Evolutionary conservation across 2,113 vertebrate genomes (phyloP).

Genomic region (Odocoileus virginianus): DNA sequence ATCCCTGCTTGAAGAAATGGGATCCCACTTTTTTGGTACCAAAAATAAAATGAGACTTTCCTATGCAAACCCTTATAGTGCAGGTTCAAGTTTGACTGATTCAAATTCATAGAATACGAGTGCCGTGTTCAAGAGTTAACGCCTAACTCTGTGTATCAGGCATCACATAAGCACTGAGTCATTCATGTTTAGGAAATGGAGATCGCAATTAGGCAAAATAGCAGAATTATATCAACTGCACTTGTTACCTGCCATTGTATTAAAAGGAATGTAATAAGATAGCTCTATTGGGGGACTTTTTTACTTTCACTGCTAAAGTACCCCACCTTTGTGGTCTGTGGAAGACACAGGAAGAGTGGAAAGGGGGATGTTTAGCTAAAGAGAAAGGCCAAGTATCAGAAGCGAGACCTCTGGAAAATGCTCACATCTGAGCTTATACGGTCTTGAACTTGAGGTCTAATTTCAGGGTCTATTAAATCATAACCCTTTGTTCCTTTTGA

Average conservation of each 20-base stretch:
- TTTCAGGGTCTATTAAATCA: not conserved
- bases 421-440: not conserved
- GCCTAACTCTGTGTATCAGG: rapidly evolving
- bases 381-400: not conserved
- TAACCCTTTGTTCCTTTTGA: slow-evolving; percentile 16
- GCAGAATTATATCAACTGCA: not conserved
- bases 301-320: not conserved
- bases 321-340: not conserved
- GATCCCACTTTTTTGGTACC: not conserved
- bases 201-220: not conserved
- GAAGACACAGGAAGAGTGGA: not conserved
- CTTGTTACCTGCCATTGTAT: not conserved
- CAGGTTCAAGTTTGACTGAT: not conserved
- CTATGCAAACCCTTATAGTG: not conserved
- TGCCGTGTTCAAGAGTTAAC: rapidly evolving
- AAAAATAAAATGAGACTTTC: not conserved
- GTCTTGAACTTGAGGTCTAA: not conserved
- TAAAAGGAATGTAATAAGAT: not conserved
- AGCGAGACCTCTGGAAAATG: not conserved
- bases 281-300: not conserved
- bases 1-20: not conserved
- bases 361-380: not conserved
- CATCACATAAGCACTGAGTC: not conserved
- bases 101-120: not conserved
- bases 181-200: not conserved